phyloP scores from a whole-genome alignment of 2,888 invertebrate species.

The Troides aeacus region DNA sequence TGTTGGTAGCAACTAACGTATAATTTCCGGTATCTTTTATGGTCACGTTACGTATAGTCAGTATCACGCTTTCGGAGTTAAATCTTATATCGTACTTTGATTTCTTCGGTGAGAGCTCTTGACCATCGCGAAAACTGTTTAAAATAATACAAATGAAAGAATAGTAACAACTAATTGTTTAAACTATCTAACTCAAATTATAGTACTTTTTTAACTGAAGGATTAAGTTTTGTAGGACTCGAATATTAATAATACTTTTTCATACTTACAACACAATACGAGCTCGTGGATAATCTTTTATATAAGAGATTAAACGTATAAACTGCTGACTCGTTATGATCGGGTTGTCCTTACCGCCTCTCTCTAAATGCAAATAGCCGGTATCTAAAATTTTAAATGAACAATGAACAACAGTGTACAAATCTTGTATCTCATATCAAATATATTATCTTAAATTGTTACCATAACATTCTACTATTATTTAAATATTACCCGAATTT shows the following conservation, averaged over 20 bases:
- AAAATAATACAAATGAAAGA: background rate
- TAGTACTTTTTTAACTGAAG: background rate
- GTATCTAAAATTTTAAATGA: constrained; percentile 38
- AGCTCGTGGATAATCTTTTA: constrained; percentile 49
- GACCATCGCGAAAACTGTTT: constrained; percentile 42
- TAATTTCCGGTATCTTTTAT: constrained; percentile 58
- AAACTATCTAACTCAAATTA: background rate
- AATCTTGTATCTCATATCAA: no score
- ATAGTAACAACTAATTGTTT: background rate
- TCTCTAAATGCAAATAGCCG: constrained; percentile 40
- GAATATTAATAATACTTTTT: background rate
- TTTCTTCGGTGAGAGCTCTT: constrained; percentile 34
- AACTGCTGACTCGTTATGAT: constrained; percentile 26
- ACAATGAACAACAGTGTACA: background rate
- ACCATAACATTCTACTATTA: no score
- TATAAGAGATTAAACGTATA: constrained; percentile 32
- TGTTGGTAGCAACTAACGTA: constrained; percentile 52
- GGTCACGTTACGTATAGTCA: constrained; percentile 41
- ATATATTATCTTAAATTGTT: no score
- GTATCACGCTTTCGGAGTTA: constrained; percentile 29
- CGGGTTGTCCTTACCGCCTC: constrained; percentile 17
- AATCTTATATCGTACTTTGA: constrained; percentile 38
- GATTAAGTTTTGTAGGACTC: background rate
- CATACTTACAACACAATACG: constrained; percentile 48
- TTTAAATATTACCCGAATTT: no score